Conservation (phyloP, 2,888 invertebrate genomes). For the Conus canariensis region DNA sequence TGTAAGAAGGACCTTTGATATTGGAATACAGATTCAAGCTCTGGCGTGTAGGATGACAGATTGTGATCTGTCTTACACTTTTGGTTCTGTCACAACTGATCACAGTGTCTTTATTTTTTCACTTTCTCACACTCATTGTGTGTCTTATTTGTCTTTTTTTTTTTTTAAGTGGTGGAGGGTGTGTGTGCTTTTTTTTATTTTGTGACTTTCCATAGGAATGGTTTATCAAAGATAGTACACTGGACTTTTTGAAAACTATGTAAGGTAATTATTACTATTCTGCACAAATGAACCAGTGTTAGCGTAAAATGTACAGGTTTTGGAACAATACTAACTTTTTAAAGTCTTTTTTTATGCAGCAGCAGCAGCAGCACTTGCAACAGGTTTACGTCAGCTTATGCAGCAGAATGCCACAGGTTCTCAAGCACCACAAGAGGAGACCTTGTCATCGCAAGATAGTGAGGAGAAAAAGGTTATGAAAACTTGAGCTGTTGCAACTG, state of each 20-base stretch:
- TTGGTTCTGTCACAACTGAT: not conserved
- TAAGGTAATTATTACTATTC: no score
- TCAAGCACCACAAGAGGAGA: not conserved
- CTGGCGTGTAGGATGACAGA: no score
- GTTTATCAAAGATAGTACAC: not conserved
- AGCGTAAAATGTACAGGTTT: no score
- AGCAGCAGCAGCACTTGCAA: not conserved
- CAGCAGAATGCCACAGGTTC: not conserved
- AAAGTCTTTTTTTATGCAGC: not conserved
- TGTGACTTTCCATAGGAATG: not conserved
- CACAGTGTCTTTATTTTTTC: no score
- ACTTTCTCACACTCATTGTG: no score
- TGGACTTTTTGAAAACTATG: not conserved
- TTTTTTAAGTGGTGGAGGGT: no score
- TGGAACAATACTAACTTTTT: no score
- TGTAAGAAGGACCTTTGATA: not conserved
- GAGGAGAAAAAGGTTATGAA: constrained; percentile 3
- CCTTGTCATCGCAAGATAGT: not conserved
- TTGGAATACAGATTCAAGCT: not conserved
- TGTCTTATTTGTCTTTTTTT: no score
- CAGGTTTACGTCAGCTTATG: not conserved
- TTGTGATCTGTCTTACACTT: not conserved
- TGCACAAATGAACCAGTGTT: no score
- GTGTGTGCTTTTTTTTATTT: not conserved
- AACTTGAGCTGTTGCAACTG: not conserved